Evolutionary conservation across 1,140 invertebrate species (phyloP), one percentile per base, ranked within the genome.

Genomic region (Drosophila arizonae): DNA sequence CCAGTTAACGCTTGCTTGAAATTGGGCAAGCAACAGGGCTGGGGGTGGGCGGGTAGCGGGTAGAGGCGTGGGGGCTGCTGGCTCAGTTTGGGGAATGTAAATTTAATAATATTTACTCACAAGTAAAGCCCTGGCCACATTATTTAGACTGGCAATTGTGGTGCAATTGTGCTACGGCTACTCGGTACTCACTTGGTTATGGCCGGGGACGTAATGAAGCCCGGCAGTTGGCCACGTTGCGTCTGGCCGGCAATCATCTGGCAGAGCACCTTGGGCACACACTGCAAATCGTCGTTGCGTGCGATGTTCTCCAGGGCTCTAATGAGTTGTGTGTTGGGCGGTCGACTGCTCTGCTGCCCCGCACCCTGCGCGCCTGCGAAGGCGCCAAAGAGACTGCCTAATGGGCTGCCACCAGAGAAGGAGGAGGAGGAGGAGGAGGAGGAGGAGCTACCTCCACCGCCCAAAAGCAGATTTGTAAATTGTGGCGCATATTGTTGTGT

Each of bases 211-310:
- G 94, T 94, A 57, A 94, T 79, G 72, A 94, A 92, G 63, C 93
- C 93, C 24, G 94, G 93, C 61, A 94, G 90, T 17, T 92, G 92
- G 63, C 90, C 90, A 74, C 92, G 91, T 61, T 92, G 92, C 11
- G 93, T 93, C 15, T 94, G 93, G 79, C 93, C 92, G 46, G 94
- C 94, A 43, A 95, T 94, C 33, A 95, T 93, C 91, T 96, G 95
- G 81, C 96, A 96, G 48, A 97, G 92, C 70, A 97, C 93, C 90
- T 95, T 93, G 4, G 95, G 94, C 51, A 96, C 95, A 86, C 96
- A 97, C 77, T 95, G 94, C 56, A 94, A 92, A 90, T 96, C 95
- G 86, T 96, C 96, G 91, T 96, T 94, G 77, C 93, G 92, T 57
- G 95, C 94, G 72, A 96, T 95, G 46, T 96, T 95, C 60, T 93